phyloP scores from a whole-genome alignment of 2,888 invertebrate species.

The Apamea sordens region DNA sequence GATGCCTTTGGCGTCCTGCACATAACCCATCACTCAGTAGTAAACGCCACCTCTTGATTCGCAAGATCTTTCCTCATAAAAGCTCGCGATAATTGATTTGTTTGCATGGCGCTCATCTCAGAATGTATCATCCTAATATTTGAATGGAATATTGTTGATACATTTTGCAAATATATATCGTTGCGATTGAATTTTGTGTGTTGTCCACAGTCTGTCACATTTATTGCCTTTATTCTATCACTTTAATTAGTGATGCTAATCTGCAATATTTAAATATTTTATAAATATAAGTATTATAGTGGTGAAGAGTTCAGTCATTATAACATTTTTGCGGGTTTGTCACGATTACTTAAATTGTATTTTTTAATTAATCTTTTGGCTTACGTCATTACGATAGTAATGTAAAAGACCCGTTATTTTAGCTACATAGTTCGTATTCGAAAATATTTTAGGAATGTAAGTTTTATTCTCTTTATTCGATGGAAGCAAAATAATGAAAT shows the following conservation, averaged over 20 bases:
- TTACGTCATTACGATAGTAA: constrained; percentile 36
- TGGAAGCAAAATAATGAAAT: constrained; percentile 35
- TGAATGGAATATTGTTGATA: too few species aligned
- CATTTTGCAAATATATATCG: background rate
- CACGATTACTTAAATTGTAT: constrained; percentile 25
- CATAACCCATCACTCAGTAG: background rate
- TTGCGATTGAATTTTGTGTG: background rate
- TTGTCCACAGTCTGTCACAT: background rate
- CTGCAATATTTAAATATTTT: constrained; percentile 5
- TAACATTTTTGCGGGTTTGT: constrained; percentile 18
- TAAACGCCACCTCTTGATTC: background rate
- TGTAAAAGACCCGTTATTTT: constrained; percentile 32
- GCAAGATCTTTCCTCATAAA: constrained; percentile 2
- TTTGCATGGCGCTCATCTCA: background rate
- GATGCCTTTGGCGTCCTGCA: background rate
- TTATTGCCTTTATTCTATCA: background rate
- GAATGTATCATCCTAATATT: background rate
- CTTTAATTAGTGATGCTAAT: constrained; percentile 13
- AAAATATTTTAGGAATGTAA: constrained; percentile 31
- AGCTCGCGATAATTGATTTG: background rate
- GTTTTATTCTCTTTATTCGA: constrained; percentile 22
- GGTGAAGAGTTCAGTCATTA: constrained; percentile 24
- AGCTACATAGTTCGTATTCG: constrained; percentile 48
- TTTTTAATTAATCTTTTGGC: constrained; percentile 14
- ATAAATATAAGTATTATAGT: constrained; percentile 7